Conservation (phyloP, 2,888 invertebrate genomes). For the Eupithecia insigniata region DNA sequence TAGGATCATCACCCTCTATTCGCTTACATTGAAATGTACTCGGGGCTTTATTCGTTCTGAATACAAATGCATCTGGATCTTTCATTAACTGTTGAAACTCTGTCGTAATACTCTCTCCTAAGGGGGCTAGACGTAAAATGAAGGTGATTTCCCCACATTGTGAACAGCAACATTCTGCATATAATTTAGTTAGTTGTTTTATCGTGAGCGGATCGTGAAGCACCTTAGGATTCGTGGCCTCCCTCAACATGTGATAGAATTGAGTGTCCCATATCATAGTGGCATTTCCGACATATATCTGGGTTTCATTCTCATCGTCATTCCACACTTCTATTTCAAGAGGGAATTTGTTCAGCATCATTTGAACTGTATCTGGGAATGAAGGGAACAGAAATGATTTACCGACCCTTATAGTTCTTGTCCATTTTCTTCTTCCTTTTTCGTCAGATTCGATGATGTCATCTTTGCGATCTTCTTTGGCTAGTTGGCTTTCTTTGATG, state of each 20-base stretch:
- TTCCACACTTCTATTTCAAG: constrained; percentile 79
- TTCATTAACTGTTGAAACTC: constrained; percentile 75
- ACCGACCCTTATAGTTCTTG: constrained; percentile 75
- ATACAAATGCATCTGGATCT: constrained; percentile 72
- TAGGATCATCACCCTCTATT: constrained; percentile 73
- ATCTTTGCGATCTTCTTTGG: constrained; percentile 60
- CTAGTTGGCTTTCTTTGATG: constrained; percentile 76
- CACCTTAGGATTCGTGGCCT: constrained; percentile 65
- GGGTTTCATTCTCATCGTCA: constrained; percentile 68
- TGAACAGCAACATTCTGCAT: constrained; percentile 68
- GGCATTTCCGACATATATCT: constrained; percentile 74
- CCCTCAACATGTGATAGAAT: constrained; percentile 78
- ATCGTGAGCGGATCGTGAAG: constrained; percentile 65
- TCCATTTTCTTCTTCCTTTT: constrained; percentile 65
- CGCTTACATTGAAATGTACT: constrained; percentile 75
- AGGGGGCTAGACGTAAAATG: constrained; percentile 77
- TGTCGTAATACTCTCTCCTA: constrained; percentile 77
- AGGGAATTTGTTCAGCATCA: constrained; percentile 75
- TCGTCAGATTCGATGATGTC: constrained; percentile 67
- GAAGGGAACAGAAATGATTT: constrained; percentile 83
- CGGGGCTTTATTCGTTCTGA: constrained; percentile 75
- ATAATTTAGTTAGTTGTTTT: constrained; percentile 61
- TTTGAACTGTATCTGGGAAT: constrained; percentile 73
- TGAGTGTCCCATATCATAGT: constrained; percentile 75
- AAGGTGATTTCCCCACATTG: constrained; percentile 74